Evolutionary conservation across 1,140 invertebrate genomes (phyloP), one percentile per base, ranked within the genome.

Genomic region (Trichonephila clavipes): DNA sequence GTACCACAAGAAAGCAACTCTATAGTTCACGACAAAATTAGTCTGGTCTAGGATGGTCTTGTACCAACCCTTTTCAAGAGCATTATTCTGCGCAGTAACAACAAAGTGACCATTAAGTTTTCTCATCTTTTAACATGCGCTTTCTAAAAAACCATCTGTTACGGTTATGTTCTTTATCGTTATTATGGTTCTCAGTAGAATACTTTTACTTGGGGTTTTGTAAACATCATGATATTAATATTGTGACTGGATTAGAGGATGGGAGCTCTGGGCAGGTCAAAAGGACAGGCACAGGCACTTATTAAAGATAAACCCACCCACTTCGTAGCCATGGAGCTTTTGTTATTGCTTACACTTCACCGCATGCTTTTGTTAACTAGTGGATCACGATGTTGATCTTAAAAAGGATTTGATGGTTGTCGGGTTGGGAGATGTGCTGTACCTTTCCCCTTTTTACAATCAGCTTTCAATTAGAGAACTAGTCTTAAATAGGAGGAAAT

Each of bases 231-330:
- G 86, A 64, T 62, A 64, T 88, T 88, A 85, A 85, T 85, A 85
- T 59, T 58, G 44, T 24, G 44, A 85, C 58, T 34, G 24, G 28
- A 87, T 16, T 14, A 59, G 82, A 85, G 24, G 59, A 61, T 61
- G 58, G 59, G 58, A 64, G 58, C 58, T 89, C n/a, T 72, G 88
- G n/a, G 62, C 19, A 72, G 88, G 88, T 89, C 64, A 89, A 59
- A 89, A 72, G 88, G 88, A 58, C 88, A 89, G 10, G 66, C 66
- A 66, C 40, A 89, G 72, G 58, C 66, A 72, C 34, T 89, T 64
- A 89, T 89, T 89, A 51, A 85, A 58, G 40, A 19, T 89, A 89
- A 89, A 89, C 62, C 40, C 40, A 89, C 88, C 40, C 69, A 44
- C 88, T 77, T 88, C 59, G 64, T 89, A 59, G 85, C 28, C 21